Conservation (phyloP, 1,140 invertebrate genomes). For the Drosophila guanche region DNA sequence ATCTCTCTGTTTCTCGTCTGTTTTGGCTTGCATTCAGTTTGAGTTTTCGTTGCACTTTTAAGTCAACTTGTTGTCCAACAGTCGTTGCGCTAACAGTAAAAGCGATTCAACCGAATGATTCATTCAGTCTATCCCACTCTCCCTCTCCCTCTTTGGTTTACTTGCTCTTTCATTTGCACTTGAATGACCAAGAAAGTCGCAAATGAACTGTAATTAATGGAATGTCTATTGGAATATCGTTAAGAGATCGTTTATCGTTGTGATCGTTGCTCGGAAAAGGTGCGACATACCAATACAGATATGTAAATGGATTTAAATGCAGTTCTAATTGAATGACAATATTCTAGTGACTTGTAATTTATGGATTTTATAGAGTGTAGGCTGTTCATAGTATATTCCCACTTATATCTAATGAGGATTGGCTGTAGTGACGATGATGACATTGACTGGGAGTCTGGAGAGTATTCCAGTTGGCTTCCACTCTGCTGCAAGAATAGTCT, state of each 20-base stretch:
- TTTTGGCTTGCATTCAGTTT: constrained; percentile 53
- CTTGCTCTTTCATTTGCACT: background rate
- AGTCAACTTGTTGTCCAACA: constrained; percentile 51
- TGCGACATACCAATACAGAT: background rate
- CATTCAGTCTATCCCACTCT: constrained; percentile 21
- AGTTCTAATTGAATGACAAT: constrained; percentile 43
- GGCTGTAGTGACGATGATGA: constrained; percentile 22
- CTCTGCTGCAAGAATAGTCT: constrained; percentile 30
- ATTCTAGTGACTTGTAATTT: constrained; percentile 37
- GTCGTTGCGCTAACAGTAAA: constrained; percentile 55
- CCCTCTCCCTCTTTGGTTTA: background rate
- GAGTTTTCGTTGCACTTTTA: constrained; percentile 71
- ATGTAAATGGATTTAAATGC: constrained; percentile 35
- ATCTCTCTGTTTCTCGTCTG: constrained; percentile 30
- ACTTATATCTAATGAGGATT: constrained; percentile 13
- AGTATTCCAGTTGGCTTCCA: constrained; percentile 7
- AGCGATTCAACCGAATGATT: constrained; percentile 36
- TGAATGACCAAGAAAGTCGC: constrained; percentile 17
- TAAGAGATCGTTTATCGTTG: constrained; percentile 23
- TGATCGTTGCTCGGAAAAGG: constrained; percentile 26
- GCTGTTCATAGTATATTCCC: constrained; percentile 34
- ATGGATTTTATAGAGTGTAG: constrained; percentile 23
- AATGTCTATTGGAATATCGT: constrained; percentile 35
- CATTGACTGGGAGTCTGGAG: constrained; percentile 43
- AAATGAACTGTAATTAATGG: constrained; percentile 62